Evolutionary conservation across 2,113 vertebrate species (phyloP), one percentile per base, ranked within the genome.

Genomic region (Ramphastos sulfuratus): DNA sequence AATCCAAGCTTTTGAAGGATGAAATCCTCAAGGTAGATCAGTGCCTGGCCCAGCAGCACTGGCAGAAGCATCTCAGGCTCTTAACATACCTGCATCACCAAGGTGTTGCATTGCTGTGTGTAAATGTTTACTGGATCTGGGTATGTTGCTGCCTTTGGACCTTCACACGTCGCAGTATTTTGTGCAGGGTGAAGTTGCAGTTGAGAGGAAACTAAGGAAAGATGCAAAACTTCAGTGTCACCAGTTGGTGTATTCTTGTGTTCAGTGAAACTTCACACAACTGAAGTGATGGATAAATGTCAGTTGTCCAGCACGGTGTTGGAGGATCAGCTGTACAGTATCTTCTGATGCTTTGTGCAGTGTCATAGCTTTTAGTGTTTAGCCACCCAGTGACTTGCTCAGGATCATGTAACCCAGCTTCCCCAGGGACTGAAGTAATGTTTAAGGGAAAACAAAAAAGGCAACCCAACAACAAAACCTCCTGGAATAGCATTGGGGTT

Each of bases 141-240:
- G 4, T 73, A 3, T 66, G 1, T n/a, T 7, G 25, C 85, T 81
- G 28, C 42, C 35, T 12, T 46, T 66, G 30, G 12, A 24, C 1
- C 0, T 48, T 76, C 48, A 21, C 5, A 4, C 0, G 0, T 54
- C 74, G 39, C 15, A 4, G 64, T 69, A 39, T 69, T 91, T 79
- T 59, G 75, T 52, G 25, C 24, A 30, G 19, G 24, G 10, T 82
- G 33, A 89, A 39, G 10, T 74, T 74, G 35, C 16, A 28, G 20
- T 16, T 92, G 44, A 80, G 78, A 86, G 55, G 59, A 76, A 61
- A 16, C 63, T 30, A 39, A 90, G 50, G 61, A 14, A 73, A 81
- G 27, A 52, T 58, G 13, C 12, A 42, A 18, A 63, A 31, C 75
- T 76, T 86, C 15, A 27, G 27, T 25, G 55, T 31, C 37, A 65